Evolutionary conservation across 2,888 invertebrate species (phyloP).

Genomic region (Panopea generosa): DNA sequence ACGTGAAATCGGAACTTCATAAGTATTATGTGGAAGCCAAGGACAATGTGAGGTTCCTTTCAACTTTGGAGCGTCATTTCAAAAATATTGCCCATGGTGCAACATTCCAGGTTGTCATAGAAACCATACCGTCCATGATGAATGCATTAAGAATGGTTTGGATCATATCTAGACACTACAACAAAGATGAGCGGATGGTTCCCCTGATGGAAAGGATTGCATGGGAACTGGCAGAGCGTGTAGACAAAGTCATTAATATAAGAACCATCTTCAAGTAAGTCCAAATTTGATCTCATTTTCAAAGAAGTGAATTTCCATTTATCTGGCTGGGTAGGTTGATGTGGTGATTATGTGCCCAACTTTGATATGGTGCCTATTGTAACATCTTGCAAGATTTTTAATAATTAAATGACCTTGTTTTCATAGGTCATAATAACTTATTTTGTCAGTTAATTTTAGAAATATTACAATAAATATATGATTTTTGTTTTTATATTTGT

Average conservation of each 20-base stretch:
- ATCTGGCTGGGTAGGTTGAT: too few relatives aligned
- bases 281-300: too few relatives aligned
- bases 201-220: conserved; percentile 93
- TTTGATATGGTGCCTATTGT: too few relatives aligned
- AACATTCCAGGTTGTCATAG: conserved; percentile 90
- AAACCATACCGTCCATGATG: conserved; percentile 92
- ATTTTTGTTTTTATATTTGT: too few relatives aligned
- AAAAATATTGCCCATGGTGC: conserved; percentile 90
- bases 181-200: conserved; percentile 94
- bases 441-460: too few relatives aligned
- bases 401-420: too few relatives aligned
- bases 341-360: too few relatives aligned
- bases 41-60: conserved; percentile 92
- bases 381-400: too few relatives aligned
- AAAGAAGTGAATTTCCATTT: neutral
- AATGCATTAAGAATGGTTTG: conserved; percentile 95
- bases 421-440: too few relatives aligned
- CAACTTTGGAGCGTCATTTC: conserved; percentile 91
- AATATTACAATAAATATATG: too few relatives aligned
- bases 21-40: conserved; percentile 90
- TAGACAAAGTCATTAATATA: conserved; percentile 90
- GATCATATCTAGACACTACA: conserved; percentile 95
- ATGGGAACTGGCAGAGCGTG: conserved; percentile 92
- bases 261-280: conserved; percentile 92
- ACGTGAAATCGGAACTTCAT: conserved; percentile 88